Conservation (phyloP, 2,797 vertebrate species). For the Microcaecilia unicolor region DNA sequence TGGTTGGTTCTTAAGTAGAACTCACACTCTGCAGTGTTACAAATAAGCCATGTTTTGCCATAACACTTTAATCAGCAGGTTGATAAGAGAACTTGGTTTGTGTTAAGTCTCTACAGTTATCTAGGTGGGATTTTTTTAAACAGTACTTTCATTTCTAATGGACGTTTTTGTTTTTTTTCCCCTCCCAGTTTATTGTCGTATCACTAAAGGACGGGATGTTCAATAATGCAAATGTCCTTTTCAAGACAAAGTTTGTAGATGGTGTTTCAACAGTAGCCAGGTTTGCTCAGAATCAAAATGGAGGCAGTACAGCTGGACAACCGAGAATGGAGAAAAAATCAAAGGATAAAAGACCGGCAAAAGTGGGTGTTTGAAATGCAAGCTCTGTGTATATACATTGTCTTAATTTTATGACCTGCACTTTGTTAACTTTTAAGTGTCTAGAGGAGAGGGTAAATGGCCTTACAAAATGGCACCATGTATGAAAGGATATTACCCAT, state of each 20-base stretch:
- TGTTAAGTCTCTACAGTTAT: no score
- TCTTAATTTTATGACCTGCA: no score
- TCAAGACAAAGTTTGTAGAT: slow-evolving; percentile 87
- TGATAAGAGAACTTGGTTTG: no score
- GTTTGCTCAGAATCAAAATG: slow-evolving; percentile 54
- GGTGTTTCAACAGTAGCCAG: slow-evolving; percentile 79
- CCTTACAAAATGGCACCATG: no score
- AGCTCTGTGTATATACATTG: neutral
- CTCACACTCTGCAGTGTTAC: no score
- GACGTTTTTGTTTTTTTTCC: neutral
- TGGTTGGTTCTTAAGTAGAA: no score
- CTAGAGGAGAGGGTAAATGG: no score
- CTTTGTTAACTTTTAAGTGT: no score
- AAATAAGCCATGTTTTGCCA: no score
- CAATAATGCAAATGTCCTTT: slow-evolving; percentile 91
- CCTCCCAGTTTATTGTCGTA: slow-evolving; percentile 83
- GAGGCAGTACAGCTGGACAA: slow-evolving; percentile 9
- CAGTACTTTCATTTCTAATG: neutral
- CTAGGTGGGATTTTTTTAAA: neutral
- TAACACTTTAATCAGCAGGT: no score
- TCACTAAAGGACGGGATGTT: slow-evolving; percentile 98
- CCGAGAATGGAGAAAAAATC: slow-evolving; percentile 49
- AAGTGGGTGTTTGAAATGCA: slow-evolving; percentile 15
- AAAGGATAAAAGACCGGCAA: slow-evolving; percentile 40
- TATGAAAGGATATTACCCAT: no score